Conservation (phyloP, 2,797 vertebrate genomes). For the Lemur catta region DNA sequence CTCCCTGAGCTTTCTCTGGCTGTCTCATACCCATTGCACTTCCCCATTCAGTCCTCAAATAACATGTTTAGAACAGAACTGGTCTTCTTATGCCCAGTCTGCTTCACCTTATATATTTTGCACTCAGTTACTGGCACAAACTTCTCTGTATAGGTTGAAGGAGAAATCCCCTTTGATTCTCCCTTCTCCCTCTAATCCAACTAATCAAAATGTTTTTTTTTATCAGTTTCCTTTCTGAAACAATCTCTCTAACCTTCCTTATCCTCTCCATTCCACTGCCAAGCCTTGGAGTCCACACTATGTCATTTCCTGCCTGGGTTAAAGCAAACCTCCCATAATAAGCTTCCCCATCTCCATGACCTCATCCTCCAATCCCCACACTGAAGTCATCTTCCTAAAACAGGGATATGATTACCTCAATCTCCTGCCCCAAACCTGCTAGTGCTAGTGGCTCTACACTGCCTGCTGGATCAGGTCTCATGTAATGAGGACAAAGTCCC, state of each 20-base stretch:
- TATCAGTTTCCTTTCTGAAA: neutral
- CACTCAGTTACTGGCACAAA: neutral
- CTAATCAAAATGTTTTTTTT: neutral
- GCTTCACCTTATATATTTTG: neutral
- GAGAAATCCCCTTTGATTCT: neutral
- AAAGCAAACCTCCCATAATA: neutral
- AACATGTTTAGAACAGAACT: neutral
- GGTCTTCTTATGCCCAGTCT: neutral
- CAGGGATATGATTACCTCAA: neutral
- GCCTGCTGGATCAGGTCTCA: neutral
- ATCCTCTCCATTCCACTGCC: neutral
- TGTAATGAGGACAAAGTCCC: neutral
- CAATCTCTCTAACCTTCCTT: neutral
- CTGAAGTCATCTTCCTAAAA: neutral
- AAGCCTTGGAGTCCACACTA: too few species aligned
- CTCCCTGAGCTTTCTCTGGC: neutral
- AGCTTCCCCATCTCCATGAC: neutral
- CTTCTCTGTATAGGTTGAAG: neutral
- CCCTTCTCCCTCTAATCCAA: neutral
- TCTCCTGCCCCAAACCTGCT: neutral
- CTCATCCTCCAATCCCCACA: neutral
- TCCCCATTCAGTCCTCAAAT: neutral
- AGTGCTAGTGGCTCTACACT: neutral
- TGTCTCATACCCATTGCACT: neutral
- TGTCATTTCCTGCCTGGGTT: neutral